Base-by-base conservation (phyloP, 2,797 vertebrate genomes). In the Octomys mimax region DNA sequence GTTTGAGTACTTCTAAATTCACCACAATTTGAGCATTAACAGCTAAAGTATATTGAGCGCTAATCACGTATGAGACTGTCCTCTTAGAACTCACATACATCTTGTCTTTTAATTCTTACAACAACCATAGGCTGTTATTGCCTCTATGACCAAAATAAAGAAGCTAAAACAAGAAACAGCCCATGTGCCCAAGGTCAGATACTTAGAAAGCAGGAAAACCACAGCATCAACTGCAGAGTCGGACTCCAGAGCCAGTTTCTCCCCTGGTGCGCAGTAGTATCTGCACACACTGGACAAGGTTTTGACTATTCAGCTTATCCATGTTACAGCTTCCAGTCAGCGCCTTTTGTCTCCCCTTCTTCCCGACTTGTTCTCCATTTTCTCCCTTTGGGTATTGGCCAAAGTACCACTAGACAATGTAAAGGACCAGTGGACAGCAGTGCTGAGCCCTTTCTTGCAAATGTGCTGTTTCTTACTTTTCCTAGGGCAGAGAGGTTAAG, bases 401-500 rank as follows among this genome's bases (percentile, higher is more conserved):
- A 94, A 93, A 92, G 91, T 64, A 79, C 42, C 94, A 75, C 10
- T 26, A 87, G 39, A 33, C 16, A 11, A 14, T 49, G 5, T 52
- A 78, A 92, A 68, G 16, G 71, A 42, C 42, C 13, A 86, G 71
- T 4, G 21, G 5, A 16, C 2, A 89, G 49, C 61, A 88, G 33
- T 52, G 59, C 70, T 62, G 71, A 92, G 22, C 36, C 87, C 64
- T 91, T 79, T 73, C 66, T 66, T 61, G 33, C 95, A 97, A 94
- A 93, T 89, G 71, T 82, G 64, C 88, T 89, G 36, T 54, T 80
- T 75, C 92, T 39, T 73, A 36, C 79, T 88, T 87, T 87, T 94
- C 82, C 66, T 39, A 89, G 59, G 91, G 57, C 95, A 94, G 39
- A 82, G 8, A 91, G 84, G 54, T 96, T 90, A 95, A 95, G 84